Evolutionary conservation across 2,797 vertebrate genomes (phyloP), one percentile per base, ranked within the genome.

Genomic region (Pempheris klunzingeri): DNA sequence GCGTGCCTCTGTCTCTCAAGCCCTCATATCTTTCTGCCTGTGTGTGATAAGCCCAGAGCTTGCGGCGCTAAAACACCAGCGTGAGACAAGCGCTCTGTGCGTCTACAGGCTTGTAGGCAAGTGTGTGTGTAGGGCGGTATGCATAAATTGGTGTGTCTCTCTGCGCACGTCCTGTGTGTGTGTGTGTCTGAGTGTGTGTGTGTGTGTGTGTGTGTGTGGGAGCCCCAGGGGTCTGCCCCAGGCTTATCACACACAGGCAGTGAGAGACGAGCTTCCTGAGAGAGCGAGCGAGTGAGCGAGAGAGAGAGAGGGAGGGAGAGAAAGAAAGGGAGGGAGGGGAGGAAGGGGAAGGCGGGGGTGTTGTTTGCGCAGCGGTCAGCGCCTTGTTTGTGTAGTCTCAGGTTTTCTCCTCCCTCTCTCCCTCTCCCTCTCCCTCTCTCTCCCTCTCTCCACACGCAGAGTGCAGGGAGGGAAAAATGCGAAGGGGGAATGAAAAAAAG

Each of bases 231-330:
- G 92, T 91, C 92, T 93, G 93, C 93, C 94, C 90, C 88, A 71
- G 92, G 94, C 94, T 95, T 95, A 94, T 95, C 94, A 92, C 92
- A 91, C 92, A 90, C 92, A 88, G 93, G 93, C 93, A 93, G 93
- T 89, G 90, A 93, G 89, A 93, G 91, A 93, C 88, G 86, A 88
- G 94, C 92, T 95, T 94, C 94, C 94, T 95, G 94, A 90, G 91
- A 90, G 88, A 78, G 86, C 44, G 79, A 79, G 71, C 20, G 75
- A 28, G 59, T 28, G 71, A 62, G 65, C 50, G 68, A 53, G 55
- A 76, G 66, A 49, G 41, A 82, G 64, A 55, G 58, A 75, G 72
- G 47, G 77, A 63, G 64, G 43, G 67, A 44, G 59, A 62, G 47
- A 62, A 44, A 32, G 60, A 12, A 41, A 54, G 76, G 38, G 20